These are phyloP conservation scores for Nymphalis urticae DNA, from an alignment of 2,888 invertebrate genomes.

Conservation along the genomic window DNA sequence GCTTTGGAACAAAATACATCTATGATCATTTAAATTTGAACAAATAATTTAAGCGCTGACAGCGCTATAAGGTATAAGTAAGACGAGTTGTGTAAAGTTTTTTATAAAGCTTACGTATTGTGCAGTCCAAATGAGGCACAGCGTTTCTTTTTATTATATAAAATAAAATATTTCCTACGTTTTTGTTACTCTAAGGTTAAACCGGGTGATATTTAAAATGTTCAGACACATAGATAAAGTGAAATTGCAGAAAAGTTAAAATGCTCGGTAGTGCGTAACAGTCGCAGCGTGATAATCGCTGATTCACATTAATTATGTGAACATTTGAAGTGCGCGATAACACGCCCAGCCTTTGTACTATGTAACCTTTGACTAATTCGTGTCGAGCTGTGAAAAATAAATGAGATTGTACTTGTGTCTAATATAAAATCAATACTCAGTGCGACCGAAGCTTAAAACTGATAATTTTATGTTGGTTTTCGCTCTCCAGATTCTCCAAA, in stretches of 20 bases:
- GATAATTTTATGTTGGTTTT: background rate
- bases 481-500: conserved; percentile 1
- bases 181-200: conserved; percentile 6
- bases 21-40: background rate
- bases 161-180: conserved; percentile 11
- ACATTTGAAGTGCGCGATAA: conserved; percentile 74
- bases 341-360: conserved; percentile 59
- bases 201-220: conserved; percentile 20
- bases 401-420: conserved; percentile 45
- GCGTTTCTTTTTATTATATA: conserved; percentile 45
- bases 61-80: conserved; percentile 46
- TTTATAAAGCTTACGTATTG: conserved; percentile 72
- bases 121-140: conserved; percentile 58
- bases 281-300: conserved; percentile 58
- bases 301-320: conserved; percentile 78
- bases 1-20: conserved; percentile 43
- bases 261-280: conserved; percentile 57
- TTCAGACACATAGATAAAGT: conserved; percentile 34
- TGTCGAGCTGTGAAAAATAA: conserved; percentile 44
- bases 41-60: conserved; percentile 39
- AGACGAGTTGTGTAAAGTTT: conserved; percentile 74
- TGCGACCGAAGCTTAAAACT: conserved; percentile 6
- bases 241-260: conserved; percentile 42
- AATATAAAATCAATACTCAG: conserved; percentile 70
- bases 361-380: conserved; percentile 44